These are phyloP conservation scores for Lithodes maja DNA, from an alignment of 2,888 invertebrate species.

Conservation along the genomic window DNA sequence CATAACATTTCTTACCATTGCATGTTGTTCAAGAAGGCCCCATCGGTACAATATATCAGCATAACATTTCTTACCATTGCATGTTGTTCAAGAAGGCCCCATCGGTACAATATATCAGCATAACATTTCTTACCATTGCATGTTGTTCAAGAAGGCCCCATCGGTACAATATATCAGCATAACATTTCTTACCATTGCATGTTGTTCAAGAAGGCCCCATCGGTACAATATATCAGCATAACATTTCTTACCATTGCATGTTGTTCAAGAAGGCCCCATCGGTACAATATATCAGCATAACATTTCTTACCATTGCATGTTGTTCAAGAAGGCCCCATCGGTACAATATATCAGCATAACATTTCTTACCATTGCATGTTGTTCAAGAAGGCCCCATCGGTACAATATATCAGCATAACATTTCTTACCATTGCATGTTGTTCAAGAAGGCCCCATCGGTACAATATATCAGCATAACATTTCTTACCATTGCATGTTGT, in stretches of 20 bases:
- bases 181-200: conserved; percentile 80
- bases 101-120: conserved; percentile 90
- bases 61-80: conserved; percentile 81
- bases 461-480: conserved; percentile 92
- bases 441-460: conserved; percentile 87
- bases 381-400: conserved; percentile 87
- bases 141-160: conserved; percentile 88
- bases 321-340: conserved; percentile 88
- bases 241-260: conserved; percentile 80
- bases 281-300: conserved; percentile 91
- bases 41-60: conserved; percentile 92
- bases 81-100: conserved; percentile 86
- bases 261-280: conserved; percentile 87
- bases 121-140: conserved; percentile 81
- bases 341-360: conserved; percentile 92
- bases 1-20: conserved; percentile 82
- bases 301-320: conserved; percentile 80
- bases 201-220: conserved; percentile 86
- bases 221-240: conserved; percentile 91
- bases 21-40: conserved; percentile 86
- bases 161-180: conserved; percentile 90
- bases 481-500: conserved; percentile 81
- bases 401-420: conserved; percentile 93
- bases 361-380: conserved; percentile 81
- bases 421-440: conserved; percentile 81